phyloP scores from a whole-genome alignment of 2,888 invertebrate species.

The Volucella zonaria region DNA sequence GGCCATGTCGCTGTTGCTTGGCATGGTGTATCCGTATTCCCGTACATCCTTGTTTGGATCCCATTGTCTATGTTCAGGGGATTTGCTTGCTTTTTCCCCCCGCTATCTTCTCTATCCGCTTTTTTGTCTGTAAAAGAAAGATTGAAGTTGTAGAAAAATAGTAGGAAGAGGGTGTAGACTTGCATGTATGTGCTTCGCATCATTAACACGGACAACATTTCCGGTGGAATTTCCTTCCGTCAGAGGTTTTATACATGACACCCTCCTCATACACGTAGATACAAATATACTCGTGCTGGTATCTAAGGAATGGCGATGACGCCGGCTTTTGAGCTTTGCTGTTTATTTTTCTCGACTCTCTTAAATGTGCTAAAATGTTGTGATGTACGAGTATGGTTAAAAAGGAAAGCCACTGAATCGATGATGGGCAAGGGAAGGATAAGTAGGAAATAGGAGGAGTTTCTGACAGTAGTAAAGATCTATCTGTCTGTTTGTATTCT shows the following conservation, averaged over 20 bases:
- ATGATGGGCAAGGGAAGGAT: slow-evolving; percentile 19
- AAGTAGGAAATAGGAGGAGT: slow-evolving; percentile 19
- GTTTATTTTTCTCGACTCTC: slow-evolving; percentile 55
- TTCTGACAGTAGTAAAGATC: slow-evolving; percentile 48
- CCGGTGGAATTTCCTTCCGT: slow-evolving; percentile 70
- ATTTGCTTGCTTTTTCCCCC: slow-evolving; percentile 30
- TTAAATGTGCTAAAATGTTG: slow-evolving; percentile 72
- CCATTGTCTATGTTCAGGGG: slow-evolving; percentile 58
- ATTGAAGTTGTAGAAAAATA: slow-evolving; percentile 29
- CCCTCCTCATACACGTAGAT: no score
- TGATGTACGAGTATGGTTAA: slow-evolving; percentile 47
- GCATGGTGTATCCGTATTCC: slow-evolving; percentile 11
- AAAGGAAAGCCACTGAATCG: slow-evolving; percentile 9
- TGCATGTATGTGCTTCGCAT: slow-evolving; percentile 68
- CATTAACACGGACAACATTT: slow-evolving; percentile 74
- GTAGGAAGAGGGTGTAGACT: slow-evolving; percentile 24
- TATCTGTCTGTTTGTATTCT: slow-evolving; percentile 10
- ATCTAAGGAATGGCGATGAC: slow-evolving; percentile 40
- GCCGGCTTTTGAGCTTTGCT: slow-evolving; percentile 70
- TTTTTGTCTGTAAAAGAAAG: slow-evolving; percentile 5
- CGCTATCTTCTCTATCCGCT: slow-evolving; percentile 1
- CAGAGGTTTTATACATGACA: slow-evolving; percentile 38
- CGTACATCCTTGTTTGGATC: slow-evolving; percentile 52
- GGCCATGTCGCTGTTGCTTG: slow-evolving; percentile 26
- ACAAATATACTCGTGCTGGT: no score